phyloP scores from a whole-genome alignment of 2,113 vertebrate species.

The Syngnathus floridae region DNA sequence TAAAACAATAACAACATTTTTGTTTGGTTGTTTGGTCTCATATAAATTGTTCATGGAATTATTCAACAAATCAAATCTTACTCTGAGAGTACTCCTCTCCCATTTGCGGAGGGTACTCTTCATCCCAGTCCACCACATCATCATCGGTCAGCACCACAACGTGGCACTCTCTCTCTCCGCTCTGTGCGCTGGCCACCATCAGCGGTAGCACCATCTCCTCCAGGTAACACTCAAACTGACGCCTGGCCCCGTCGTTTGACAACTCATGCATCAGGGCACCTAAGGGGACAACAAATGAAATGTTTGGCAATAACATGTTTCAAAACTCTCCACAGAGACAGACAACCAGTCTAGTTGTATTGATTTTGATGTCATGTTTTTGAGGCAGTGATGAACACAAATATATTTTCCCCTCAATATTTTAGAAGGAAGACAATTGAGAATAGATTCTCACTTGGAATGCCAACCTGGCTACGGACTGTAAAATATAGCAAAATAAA shows the following conservation, averaged over 20 bases:
- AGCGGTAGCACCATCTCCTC: conserved; percentile 92
- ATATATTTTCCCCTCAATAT: too few relatives aligned
- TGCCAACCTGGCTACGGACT: too few relatives aligned
- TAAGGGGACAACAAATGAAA: conserved; percentile 31
- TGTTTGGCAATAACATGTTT: too few relatives aligned
- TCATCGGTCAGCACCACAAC: conserved; percentile 91
- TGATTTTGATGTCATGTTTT: too few relatives aligned
- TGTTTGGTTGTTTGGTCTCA: neutral
- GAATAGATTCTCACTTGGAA: too few relatives aligned
- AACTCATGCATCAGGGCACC: conserved; percentile 92
- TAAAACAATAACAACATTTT: too few relatives aligned
- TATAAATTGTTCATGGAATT: neutral
- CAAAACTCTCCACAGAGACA: too few relatives aligned
- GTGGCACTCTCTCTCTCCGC: conserved; percentile 89
- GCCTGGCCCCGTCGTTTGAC: conserved; percentile 89
- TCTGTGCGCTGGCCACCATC: conserved; percentile 90
- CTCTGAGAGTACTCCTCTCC: conserved; percentile 87
- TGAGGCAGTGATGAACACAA: too few relatives aligned
- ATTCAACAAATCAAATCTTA: conserved; percentile 19
- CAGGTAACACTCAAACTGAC: conserved; percentile 89
- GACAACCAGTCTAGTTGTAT: too few relatives aligned
- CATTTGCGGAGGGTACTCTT: conserved; percentile 92
- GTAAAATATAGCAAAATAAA: too few relatives aligned
- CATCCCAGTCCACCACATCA: conserved; percentile 95
- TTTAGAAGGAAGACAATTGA: too few relatives aligned